Evolutionary conservation across 2,888 invertebrate species (phyloP).

Genomic region (Drosophila recens): DNA sequence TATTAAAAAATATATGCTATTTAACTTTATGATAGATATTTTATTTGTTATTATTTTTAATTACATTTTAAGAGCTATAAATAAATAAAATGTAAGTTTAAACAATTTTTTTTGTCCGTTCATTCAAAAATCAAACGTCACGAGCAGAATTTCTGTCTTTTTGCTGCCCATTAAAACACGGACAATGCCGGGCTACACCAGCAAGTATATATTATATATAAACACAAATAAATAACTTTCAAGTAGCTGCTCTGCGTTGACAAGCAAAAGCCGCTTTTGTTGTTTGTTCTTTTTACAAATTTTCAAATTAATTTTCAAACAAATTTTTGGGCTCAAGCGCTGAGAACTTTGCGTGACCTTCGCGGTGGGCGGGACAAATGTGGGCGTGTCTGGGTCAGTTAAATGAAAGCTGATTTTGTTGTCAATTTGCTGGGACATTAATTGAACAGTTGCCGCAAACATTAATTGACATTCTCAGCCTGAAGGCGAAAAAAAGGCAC

Average conservation of each 20-base stretch:
- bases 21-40: no score
- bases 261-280: conserved; percentile 41
- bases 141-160: not conserved
- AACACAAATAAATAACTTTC: conserved; percentile 34
- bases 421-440: conserved; percentile 69
- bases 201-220: conserved; percentile 10
- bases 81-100: not conserved
- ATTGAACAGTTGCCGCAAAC: conserved; percentile 54
- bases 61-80: not conserved
- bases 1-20: no score
- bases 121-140: no score
- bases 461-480: conserved; percentile 35
- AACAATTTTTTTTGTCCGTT: no score
- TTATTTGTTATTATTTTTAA: not conserved
- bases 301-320: conserved; percentile 52
- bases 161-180: not conserved
- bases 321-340: conserved; percentile 19
- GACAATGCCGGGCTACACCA: not conserved
- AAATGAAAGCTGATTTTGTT: conserved; percentile 29
- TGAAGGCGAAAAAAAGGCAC: not conserved
- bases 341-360: conserved; percentile 19
- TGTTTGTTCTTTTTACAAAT: conserved; percentile 41
- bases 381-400: not conserved
- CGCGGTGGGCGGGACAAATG: conserved; percentile 4
- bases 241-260: conserved; percentile 35